Conservation (phyloP, 2,888 invertebrate species). For the Cerastis leucographa region DNA sequence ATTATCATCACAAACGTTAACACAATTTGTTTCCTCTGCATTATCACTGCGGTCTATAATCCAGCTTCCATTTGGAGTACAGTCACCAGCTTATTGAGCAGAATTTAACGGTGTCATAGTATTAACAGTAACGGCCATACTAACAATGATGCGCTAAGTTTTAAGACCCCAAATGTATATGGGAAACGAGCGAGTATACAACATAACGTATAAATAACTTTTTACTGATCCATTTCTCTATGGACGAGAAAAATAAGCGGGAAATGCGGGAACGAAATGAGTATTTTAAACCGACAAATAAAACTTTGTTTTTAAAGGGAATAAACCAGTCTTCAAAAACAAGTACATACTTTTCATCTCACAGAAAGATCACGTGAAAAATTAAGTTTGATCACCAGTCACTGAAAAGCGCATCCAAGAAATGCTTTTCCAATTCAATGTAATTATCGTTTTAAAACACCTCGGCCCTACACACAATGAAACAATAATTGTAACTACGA, state of each 20-base stretch:
- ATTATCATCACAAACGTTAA: slow-evolving; percentile 29
- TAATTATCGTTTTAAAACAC: slow-evolving; percentile 42
- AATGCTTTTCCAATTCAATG: slow-evolving; percentile 1
- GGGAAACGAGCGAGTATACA: slow-evolving; percentile 8
- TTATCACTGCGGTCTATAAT: slow-evolving; percentile 40
- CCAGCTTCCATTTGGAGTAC: slow-evolving; percentile 40
- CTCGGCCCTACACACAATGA: slow-evolving; percentile 17
- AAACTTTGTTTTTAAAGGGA: slow-evolving; percentile 11
- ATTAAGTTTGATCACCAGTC: not conserved
- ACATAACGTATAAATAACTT: slow-evolving; percentile 26
- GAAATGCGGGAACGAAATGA: slow-evolving; percentile 21
- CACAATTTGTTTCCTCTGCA: slow-evolving; percentile 34
- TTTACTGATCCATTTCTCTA: slow-evolving; percentile 29
- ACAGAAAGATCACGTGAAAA: not conserved
- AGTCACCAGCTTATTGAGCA: slow-evolving; percentile 50
- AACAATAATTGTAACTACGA: slow-evolving; percentile 32
- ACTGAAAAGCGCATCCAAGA: not conserved
- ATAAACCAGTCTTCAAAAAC: slow-evolving; percentile 15
- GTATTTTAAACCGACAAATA: slow-evolving; percentile 4
- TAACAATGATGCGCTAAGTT: slow-evolving; percentile 40
- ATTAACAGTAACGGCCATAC: slow-evolving; percentile 35
- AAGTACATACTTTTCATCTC: not conserved
- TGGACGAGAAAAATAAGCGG: slow-evolving; percentile 10
- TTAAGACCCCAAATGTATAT: slow-evolving; percentile 41
- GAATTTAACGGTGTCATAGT: slow-evolving; percentile 48